Conservation (phyloP, 2,797 vertebrate genomes). For the Sciurus carolinensis region DNA sequence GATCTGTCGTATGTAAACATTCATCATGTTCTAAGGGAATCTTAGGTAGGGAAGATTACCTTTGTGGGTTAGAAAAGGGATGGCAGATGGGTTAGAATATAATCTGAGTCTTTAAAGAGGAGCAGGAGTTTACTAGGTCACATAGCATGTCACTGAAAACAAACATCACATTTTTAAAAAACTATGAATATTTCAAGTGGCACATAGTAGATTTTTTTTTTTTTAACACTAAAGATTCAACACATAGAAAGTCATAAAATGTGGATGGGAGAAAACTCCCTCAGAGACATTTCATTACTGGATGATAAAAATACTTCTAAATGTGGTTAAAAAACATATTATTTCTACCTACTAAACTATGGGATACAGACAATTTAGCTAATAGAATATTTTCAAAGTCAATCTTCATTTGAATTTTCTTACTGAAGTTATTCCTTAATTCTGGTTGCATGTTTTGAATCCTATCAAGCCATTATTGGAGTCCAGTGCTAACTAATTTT, state of each 20-base stretch:
- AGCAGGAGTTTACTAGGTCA: neutral
- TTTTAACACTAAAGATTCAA: neutral
- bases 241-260: neutral
- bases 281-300: neutral
- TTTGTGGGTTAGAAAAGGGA: neutral
- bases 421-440: neutral
- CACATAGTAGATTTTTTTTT: neutral
- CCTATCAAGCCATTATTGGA: neutral
- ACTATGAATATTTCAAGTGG: neutral
- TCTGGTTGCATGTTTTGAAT: constrained; percentile 22
- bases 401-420: constrained; percentile 50
- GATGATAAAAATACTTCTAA: neutral
- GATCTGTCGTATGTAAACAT: neutral
- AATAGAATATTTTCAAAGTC: constrained; percentile 7
- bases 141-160: neutral
- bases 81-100: neutral
- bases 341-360: constrained; percentile 8
- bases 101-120: neutral
- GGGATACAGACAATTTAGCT: constrained; percentile 19
- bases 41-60: neutral
- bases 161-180: constrained; percentile 32
- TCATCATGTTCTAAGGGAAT: neutral
- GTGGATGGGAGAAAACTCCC: neutral
- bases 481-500: neutral
- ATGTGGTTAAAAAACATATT: neutral